A percentile compares a stretch with the other conserved stretches of the same genome.
Conservation (phyloP, 2,888 invertebrate genomes). For the Phalangium opilio region DNA sequence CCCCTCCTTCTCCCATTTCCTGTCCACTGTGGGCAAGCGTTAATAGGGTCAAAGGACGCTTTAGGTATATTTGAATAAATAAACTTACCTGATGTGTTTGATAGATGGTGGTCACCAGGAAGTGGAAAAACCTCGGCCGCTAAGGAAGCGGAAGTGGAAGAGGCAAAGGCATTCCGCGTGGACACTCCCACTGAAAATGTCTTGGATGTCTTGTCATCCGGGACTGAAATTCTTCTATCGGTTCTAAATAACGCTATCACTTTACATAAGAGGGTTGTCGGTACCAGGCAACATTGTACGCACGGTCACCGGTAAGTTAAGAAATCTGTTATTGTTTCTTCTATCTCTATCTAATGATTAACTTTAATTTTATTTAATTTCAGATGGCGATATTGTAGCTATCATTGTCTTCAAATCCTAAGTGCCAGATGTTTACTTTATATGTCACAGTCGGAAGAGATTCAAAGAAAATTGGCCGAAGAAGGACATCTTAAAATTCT, state of each 20-base stretch:
- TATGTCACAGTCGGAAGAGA: constrained; percentile 40
- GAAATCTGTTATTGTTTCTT: too few species aligned
- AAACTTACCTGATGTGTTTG: too few species aligned
- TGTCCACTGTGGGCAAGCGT: too few species aligned
- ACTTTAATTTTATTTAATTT: constrained; percentile 12
- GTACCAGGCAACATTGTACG: constrained; percentile 42
- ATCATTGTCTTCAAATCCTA: constrained; percentile 44
- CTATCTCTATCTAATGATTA: too few species aligned
- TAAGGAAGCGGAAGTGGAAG: too few species aligned
- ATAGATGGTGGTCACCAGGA: too few species aligned
- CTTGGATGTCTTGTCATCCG: not conserved
- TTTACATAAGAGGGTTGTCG: constrained; percentile 44
- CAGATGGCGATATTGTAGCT: constrained; percentile 42
- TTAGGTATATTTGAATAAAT: too few species aligned
- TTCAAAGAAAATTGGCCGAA: constrained; percentile 39
- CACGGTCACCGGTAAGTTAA: constrained; percentile 39
- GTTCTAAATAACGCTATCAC: constrained; percentile 44
- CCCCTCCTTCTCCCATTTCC: too few species aligned
- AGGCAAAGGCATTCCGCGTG: too few species aligned
- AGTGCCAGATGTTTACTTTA: constrained; percentile 43
- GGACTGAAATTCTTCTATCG: constrained; percentile 34
- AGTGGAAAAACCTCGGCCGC: too few species aligned
- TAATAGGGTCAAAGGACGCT: too few species aligned
- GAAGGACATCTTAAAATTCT: constrained; percentile 42
- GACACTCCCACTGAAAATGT: not conserved